Base-by-base conservation (phyloP, 2,113 vertebrate genomes). In the Bubalus kerabau region DNA sequence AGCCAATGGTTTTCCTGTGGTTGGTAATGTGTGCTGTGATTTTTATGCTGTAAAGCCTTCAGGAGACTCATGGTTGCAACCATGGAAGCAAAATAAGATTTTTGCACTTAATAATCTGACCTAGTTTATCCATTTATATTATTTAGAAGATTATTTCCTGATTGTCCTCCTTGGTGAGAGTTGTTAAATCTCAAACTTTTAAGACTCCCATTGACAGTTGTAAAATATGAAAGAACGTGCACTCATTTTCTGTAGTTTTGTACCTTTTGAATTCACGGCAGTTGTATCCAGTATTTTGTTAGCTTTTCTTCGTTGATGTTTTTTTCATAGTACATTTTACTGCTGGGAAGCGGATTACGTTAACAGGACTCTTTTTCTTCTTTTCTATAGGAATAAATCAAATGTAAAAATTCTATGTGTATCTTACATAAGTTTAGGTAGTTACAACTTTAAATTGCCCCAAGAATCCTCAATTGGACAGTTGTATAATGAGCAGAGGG, bases 301-400 rank as follows among this genome's bases (percentile, higher is more conserved):
- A 26, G 6, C 50, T 88, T 81, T 48, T 95, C 36, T 80, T 84
- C 24, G 1, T 30, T 60, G 60, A 43, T 86, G 4, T 14, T 0
- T 48, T 90, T 94, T 82, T 93, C 30, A 76, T 21, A 36, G 4
- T 11, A 78, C 2, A 15, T 50, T 12, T 1, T 82, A 8, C 1
- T 32, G 5, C 5, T 21, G 52, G 10, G 24, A 93, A 50, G 28
- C 1, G 9, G 10, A 36, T 3, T 67, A 3, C 74, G 78, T 94
- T 94, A 16, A 30, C 36, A n/a, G 0, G 2, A 0, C 1, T 85
- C 0, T 46, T 6, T 88, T 50, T 87, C 60, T 94, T 96, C 48
- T 89, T 91, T 96, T 23, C 97, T 98, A 64, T 97, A 96, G 54
- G 62, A 92, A 93, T 74, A 97, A 97, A 85, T 26, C 52, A 78